These are phyloP conservation scores for Cryptotis parvus DNA, from an alignment of 2,113 vertebrate genomes.

Conservation along the genomic window DNA sequence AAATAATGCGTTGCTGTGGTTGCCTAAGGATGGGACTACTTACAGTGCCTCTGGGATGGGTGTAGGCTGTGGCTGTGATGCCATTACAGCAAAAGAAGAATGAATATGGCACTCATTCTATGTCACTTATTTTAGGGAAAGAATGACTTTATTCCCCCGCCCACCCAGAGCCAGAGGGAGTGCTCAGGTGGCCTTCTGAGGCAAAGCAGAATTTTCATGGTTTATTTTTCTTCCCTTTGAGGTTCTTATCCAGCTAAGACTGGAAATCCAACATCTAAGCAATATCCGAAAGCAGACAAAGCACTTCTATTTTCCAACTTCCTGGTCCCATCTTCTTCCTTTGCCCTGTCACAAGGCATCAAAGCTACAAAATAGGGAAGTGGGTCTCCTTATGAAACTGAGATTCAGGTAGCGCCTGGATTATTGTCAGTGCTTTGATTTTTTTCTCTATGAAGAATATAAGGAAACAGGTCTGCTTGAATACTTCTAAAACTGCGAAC, in stretches of 20 bases:
- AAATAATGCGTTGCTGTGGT: conserved; percentile 51
- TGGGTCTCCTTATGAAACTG: neutral
- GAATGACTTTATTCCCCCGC: conserved; percentile 29
- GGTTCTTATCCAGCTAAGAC: conserved; percentile 34
- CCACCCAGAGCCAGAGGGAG: neutral
- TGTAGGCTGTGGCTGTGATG: conserved; percentile 49
- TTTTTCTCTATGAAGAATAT: conserved; percentile 27
- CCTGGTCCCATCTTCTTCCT: conserved; percentile 17
- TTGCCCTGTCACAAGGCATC: neutral
- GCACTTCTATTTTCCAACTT: conserved; percentile 39
- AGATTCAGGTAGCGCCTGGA: neutral
- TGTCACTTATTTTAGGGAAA: conserved; percentile 23
- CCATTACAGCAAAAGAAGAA: conserved; percentile 20
- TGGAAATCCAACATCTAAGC: neutral
- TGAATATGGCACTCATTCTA: neutral
- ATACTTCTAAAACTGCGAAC: neutral
- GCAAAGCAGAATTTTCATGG: conserved; percentile 10
- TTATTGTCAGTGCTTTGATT: conserved; percentile 43
- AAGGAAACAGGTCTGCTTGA: neutral
- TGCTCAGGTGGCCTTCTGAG: neutral
- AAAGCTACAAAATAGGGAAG: conserved; percentile 10
- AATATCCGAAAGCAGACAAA: conserved; percentile 59
- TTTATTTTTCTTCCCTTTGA: conserved; percentile 72
- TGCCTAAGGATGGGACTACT: conserved; percentile 46
- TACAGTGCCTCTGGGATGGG: conserved; percentile 72